A percentile compares a stretch with the other conserved stretches of the same genome.
Evolutionary conservation across 2,797 vertebrate species (phyloP).

Genomic region (Syngnathus acus): DNA sequence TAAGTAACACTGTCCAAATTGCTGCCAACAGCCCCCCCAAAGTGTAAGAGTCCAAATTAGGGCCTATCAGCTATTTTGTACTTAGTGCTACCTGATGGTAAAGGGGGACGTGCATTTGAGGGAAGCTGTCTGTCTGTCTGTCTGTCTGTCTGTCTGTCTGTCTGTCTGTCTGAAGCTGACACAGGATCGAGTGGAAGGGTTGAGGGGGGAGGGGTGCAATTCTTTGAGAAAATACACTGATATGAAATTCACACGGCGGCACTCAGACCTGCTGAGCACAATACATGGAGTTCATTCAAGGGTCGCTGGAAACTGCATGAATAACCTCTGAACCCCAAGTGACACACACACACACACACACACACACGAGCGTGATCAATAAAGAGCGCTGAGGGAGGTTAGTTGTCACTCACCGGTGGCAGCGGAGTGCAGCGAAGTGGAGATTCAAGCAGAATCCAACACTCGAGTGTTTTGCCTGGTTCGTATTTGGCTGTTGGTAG

Average conservation of each 20-base stretch:
- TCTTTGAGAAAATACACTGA: not conserved
- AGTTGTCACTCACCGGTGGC: conserved; percentile 52
- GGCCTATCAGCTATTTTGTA: not conserved
- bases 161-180: not conserved
- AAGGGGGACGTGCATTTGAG: not conserved
- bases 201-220: not conserved
- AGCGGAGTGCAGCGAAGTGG: conserved; percentile 12
- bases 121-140: not conserved
- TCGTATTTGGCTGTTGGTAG: not conserved
- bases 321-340: conserved; percentile 20
- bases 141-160: not conserved
- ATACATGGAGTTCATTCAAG: conserved; percentile 13
- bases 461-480: too few species aligned
- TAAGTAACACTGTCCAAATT: not conserved
- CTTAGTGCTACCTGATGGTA: not conserved
- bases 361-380: conserved; percentile 47
- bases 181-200: not conserved
- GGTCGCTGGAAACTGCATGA: conserved; percentile 18
- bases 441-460: not conserved
- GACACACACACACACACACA: conserved; percentile 14
- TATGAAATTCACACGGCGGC: not conserved
- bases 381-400: conserved; percentile 46
- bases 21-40: not conserved
- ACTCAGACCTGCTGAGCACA: not conserved
- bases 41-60: not conserved